These are phyloP conservation scores for Octodonta nipae DNA, from an alignment of 2,888 invertebrate species.

Conservation along the genomic window DNA sequence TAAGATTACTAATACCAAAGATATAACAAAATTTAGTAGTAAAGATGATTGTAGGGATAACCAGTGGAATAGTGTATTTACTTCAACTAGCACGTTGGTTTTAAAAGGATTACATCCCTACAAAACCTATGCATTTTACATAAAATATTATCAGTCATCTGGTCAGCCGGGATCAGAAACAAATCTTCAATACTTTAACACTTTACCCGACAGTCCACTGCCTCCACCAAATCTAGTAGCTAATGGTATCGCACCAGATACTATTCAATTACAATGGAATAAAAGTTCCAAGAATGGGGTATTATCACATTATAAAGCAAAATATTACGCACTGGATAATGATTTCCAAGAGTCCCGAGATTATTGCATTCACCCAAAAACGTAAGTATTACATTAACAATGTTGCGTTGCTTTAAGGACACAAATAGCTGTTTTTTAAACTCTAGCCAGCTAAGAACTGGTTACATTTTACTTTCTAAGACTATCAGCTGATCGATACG, in stretches of 20 bases:
- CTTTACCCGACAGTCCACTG: slow-evolving; percentile 44
- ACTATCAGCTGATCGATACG: too few relatives aligned
- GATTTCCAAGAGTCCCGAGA: slow-evolving; percentile 10
- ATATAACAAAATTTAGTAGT: slow-evolving; percentile 34
- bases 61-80: slow-evolving; percentile 25
- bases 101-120: slow-evolving; percentile 45
- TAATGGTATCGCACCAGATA: slow-evolving; percentile 24
- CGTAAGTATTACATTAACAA: slow-evolving; percentile 10
- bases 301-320: slow-evolving; percentile 26
- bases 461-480: too few relatives aligned
- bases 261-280: slow-evolving; percentile 45
- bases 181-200: slow-evolving; percentile 49
- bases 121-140: slow-evolving; percentile 60
- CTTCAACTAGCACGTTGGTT: slow-evolving; percentile 18
- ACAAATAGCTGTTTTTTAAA: too few relatives aligned
- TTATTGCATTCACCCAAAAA: slow-evolving; percentile 14
- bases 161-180: slow-evolving; percentile 47
- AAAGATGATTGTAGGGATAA: slow-evolving; percentile 23
- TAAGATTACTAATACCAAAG: slow-evolving; percentile 39
- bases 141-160: slow-evolving; percentile 38
- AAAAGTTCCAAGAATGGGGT: slow-evolving; percentile 26
- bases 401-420: neutral
- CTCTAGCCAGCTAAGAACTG: too few relatives aligned
- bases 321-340: slow-evolving; percentile 8
- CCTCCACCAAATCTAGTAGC: slow-evolving; percentile 24